Evolutionary conservation across 2,888 invertebrate genomes (phyloP), one percentile per base, ranked within the genome.

Genomic region (Pandemis corylana): DNA sequence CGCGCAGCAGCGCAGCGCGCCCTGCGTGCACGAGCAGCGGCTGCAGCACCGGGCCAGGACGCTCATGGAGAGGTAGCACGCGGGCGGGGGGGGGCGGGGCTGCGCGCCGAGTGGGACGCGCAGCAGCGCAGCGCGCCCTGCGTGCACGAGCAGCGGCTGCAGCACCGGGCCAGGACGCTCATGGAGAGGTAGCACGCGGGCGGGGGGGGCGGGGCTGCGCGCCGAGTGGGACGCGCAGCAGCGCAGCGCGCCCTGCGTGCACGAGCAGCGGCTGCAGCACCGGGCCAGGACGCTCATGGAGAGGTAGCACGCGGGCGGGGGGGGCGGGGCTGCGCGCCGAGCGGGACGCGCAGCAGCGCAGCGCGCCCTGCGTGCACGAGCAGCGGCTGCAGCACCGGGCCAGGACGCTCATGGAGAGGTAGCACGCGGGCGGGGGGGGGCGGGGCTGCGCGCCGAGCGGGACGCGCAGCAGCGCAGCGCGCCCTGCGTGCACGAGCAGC

Each of bases 181-280:
- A 96, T 96, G 0, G 96, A 96, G 79, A 81, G 88, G 85, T 87
- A 63, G n/a, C 7, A 53, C n/a, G 95, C 95, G 20, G 20, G 20
- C 0, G 20, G 20, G 20, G 20, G 20, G 20, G 20, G 71, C 93
- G 96, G 93, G 92, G 61, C 89, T 95, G 79, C 90, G 91, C 77
- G 87, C 94, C 68, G 96, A 96, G 89, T 97, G 97, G 97, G 95
- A 95, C 70, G 94, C 94, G 63, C n/a, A n/a, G 95, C 95, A 15
- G 95, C 95, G 66, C 90, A 94, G 70, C 65, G 93, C 96, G 81
- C 94, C 94, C 78, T 96, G 96, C 85, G 96, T 96, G 12, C 93
- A 94, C 81, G 92, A 92, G 68, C 94, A 95, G 74, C 92, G 95
- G 77, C 95, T 96, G 20, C 95, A 96, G 71, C 93, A 95, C 73